Evolutionary conservation across 1,140 invertebrate species (phyloP).

Genomic region (Hyphantria cunea): DNA sequence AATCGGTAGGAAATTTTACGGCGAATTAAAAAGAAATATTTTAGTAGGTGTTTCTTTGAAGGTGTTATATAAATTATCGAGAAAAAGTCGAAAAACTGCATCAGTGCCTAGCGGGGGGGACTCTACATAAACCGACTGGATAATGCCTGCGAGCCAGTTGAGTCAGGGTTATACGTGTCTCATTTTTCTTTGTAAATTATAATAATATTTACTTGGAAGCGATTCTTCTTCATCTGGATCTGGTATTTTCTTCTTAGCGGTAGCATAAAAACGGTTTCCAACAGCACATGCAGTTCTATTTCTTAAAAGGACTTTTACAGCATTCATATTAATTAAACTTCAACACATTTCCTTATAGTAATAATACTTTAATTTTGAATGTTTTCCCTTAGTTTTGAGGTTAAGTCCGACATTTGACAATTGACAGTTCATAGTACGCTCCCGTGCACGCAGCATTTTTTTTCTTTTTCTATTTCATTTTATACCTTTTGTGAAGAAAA

Average conservation of each 20-base stretch:
- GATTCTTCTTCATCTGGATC: constrained; percentile 62
- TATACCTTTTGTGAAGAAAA: no score
- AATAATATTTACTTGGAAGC: constrained; percentile 59
- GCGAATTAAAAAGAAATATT: no score
- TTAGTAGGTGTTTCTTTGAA: no score
- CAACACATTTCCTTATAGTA: constrained; percentile 4
- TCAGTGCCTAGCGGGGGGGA: no score
- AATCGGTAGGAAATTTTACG: no score
- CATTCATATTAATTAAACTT: constrained; percentile 47
- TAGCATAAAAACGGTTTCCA: constrained; percentile 46
- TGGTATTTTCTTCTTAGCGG: constrained; percentile 68
- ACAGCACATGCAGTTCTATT: constrained; percentile 35
- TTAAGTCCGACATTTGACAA: constrained; percentile 24
- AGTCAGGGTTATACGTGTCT: no score
- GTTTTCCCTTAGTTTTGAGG: constrained; percentile 22
- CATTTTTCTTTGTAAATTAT: background rate
- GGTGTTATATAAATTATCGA: no score
- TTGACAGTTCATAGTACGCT: background rate
- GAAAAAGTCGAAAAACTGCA: no score
- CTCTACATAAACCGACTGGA: no score
- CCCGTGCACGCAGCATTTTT: no score
- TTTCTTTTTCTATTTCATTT: no score
- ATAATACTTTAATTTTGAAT: background rate
- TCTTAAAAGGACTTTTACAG: constrained; percentile 45
- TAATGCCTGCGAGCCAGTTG: no score